These are phyloP conservation scores for Chelon labrosus DNA, from an alignment of 2,797 vertebrate species.

Conservation along the genomic window DNA sequence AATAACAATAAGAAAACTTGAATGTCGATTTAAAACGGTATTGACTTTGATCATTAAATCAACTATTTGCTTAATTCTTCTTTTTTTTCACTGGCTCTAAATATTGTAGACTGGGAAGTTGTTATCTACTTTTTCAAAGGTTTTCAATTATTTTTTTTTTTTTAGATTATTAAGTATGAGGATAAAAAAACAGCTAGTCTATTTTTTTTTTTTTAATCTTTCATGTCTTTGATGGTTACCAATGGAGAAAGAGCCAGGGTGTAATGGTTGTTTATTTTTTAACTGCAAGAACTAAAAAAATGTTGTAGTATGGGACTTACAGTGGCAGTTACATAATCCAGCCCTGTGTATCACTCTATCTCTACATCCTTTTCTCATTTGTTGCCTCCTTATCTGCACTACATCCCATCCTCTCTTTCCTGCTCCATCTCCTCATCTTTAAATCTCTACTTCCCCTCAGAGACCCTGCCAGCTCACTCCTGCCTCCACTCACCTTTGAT, in stretches of 20 bases:
- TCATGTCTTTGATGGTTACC: too few species aligned
- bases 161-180: background rate
- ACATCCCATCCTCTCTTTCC: conserved; percentile 35
- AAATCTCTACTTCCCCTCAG: conserved; percentile 43
- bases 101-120: background rate
- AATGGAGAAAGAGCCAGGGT: too few species aligned
- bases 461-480: conserved; percentile 17
- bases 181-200: too few species aligned
- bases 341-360: conserved; percentile 39
- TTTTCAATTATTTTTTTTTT: background rate
- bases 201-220: too few species aligned
- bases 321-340: conserved; percentile 16
- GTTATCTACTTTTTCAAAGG: background rate
- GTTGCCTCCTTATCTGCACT: conserved; percentile 52
- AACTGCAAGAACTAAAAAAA: background rate
- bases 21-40: too few species aligned
- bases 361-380: conserved; percentile 57
- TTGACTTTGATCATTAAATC: too few species aligned
- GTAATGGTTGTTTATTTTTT: too few species aligned
- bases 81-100: background rate
- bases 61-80: too few species aligned
- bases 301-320: background rate
- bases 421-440: conserved; percentile 53
- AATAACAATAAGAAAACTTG: background rate
- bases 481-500: conserved; percentile 1